Percentiles rank a stretch among this genome's conserved stretches.
Conservation (phyloP, 1,140 invertebrate species). For the Pteromalus puparum region DNA sequence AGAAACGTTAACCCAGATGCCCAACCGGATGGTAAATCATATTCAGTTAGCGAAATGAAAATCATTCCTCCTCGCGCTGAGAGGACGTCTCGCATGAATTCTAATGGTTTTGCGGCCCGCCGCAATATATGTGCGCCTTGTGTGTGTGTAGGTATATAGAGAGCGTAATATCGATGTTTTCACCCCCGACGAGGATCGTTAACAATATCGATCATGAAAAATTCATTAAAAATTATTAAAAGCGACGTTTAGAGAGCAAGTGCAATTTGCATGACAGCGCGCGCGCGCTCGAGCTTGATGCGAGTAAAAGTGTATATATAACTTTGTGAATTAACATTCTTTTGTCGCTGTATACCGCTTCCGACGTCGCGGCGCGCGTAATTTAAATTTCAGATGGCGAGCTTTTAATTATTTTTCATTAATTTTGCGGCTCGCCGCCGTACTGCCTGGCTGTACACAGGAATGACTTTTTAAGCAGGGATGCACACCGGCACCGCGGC, state of each 20-base stretch:
- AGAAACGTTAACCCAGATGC: constrained; percentile 60
- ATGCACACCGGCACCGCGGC: neutral
- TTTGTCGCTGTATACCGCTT: neutral
- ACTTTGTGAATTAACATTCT: neutral
- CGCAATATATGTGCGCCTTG: neutral
- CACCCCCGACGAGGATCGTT: no score
- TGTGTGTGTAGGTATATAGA: no score
- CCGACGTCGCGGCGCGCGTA: neutral
- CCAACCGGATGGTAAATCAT: constrained; percentile 63
- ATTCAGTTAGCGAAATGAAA: constrained; percentile 66
- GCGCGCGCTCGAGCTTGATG: no score
- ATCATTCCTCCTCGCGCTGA: constrained; percentile 54
- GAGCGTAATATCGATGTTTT: no score
- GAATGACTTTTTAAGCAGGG: neutral
- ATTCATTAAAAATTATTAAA: neutral
- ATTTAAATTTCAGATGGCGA: neutral
- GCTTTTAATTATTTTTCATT: neutral
- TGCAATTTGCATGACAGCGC: no score
- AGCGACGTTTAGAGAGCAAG: no score
- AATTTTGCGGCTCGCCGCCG: neutral
- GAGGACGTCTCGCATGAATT: constrained; percentile 36
- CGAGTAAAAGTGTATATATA: neutral
- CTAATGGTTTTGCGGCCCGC: constrained; percentile 20
- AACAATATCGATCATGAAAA: neutral
- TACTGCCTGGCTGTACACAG: neutral